Conservation (phyloP, 2,888 invertebrate species). For the Frankliniella intonsa region DNA sequence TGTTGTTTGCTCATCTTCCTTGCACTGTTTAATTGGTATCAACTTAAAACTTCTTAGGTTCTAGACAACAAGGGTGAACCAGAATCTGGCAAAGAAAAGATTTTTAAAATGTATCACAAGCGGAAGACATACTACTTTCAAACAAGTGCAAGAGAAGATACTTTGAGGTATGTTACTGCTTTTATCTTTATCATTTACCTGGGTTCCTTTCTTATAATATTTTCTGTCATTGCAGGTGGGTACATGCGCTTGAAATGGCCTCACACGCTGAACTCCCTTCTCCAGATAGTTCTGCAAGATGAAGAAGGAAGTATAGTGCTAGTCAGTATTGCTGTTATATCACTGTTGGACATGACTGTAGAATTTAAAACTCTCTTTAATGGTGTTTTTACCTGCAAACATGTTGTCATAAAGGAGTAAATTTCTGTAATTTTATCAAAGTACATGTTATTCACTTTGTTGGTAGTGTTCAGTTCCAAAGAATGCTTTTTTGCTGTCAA, state of each 20-base stretch:
- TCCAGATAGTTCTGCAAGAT: constrained; percentile 31
- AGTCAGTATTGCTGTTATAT: constrained; percentile 8
- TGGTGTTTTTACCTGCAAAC: too few relatives aligned
- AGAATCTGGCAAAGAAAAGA: constrained; percentile 40
- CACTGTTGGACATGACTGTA: too few relatives aligned
- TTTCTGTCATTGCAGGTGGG: constrained; percentile 47
- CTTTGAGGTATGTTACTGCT: constrained; percentile 45
- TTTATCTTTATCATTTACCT: background rate
- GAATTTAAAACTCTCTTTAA: too few relatives aligned
- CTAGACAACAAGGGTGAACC: constrained; percentile 37
- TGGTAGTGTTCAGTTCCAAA: background rate
- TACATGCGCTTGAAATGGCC: constrained; percentile 48
- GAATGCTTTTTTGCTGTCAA: background rate
- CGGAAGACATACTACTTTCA: constrained; percentile 52
- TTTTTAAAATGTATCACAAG: constrained; percentile 50
- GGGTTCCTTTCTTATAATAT: too few relatives aligned
- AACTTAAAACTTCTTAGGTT: constrained; percentile 40
- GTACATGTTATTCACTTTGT: too few relatives aligned
- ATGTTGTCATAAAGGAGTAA: background rate
- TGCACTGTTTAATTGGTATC: constrained; percentile 32
- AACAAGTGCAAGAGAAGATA: constrained; percentile 48
- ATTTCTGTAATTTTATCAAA: too few relatives aligned
- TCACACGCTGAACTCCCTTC: constrained; percentile 50
- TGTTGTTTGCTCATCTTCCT: too few relatives aligned
- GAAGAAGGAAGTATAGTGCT: background rate